A percentile compares a stretch with the other conserved stretches of the same genome.
phyloP scores from a whole-genome alignment of 2,888 invertebrate genomes.

The Cephus rjabovi region DNA sequence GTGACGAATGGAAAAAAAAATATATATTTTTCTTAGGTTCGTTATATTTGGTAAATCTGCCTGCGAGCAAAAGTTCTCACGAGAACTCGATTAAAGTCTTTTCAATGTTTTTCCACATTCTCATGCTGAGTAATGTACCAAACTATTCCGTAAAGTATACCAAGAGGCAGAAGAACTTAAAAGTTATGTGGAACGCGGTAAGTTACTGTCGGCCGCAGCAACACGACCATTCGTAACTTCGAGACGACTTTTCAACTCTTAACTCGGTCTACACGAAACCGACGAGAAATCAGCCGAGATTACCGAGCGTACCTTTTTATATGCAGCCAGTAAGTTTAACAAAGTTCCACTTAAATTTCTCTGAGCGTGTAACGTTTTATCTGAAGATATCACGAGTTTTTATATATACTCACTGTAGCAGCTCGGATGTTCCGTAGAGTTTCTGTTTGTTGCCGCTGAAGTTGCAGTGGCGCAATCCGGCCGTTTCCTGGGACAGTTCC shows the following conservation, averaged over 20 bases:
- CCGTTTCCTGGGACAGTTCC: background rate
- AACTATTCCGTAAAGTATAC: background rate
- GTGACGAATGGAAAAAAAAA: background rate
- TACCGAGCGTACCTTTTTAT: background rate
- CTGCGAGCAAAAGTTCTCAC: background rate
- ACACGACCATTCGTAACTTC: background rate
- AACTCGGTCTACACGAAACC: background rate
- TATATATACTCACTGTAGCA: slow-evolving; percentile 48
- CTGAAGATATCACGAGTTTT: background rate
- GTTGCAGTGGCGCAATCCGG: slow-evolving; percentile 31
- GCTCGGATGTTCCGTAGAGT: slow-evolving; percentile 47
- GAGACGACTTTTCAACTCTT: background rate
- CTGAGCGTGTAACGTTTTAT: background rate
- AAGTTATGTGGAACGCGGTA: background rate
- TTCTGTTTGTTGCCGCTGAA: slow-evolving; percentile 35
- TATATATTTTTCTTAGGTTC: background rate
- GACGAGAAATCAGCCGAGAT: background rate
- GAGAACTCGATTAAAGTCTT: background rate
- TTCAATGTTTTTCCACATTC: background rate
- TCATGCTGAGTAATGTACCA: background rate
- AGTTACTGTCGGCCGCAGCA: background rate
- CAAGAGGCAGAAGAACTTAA: background rate
- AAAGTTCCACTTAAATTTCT: background rate
- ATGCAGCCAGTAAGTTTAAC: background rate
- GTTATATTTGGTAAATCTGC: background rate